phyloP scores from a whole-genome alignment of 2,797 vertebrate genomes.

The Neosilurus hyrtlii region DNA sequence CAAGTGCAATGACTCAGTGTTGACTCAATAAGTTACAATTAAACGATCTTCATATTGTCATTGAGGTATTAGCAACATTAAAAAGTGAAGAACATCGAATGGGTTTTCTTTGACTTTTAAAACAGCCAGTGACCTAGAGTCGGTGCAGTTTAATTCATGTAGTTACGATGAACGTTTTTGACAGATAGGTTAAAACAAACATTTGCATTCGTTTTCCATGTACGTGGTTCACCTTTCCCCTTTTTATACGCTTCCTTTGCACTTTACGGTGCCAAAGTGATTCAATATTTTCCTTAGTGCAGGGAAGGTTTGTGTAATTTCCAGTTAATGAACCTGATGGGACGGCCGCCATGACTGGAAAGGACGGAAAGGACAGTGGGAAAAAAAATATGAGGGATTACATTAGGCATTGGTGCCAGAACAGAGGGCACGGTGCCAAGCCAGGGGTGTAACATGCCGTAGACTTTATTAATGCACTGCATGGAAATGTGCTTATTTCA shows the following conservation, averaged over 20 bases:
- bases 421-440: neutral
- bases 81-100: neutral
- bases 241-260: neutral
- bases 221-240: neutral
- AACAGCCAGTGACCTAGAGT: neutral
- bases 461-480: neutral
- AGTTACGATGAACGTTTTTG: neutral
- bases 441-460: neutral
- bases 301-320: constrained; percentile 21
- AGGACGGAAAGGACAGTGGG: constrained; percentile 28
- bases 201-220: constrained; percentile 15
- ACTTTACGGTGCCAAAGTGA: constrained; percentile 14
- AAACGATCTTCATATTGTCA: neutral
- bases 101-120: neutral
- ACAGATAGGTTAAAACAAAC: constrained; percentile 17
- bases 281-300: constrained; percentile 13
- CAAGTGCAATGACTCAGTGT: constrained; percentile 8
- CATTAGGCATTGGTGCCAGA: constrained; percentile 10
- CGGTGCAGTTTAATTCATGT: neutral
- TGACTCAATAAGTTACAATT: constrained; percentile 9
- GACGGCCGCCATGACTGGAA: constrained; percentile 5
- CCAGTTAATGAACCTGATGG: constrained; percentile 26
- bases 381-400: constrained; percentile 12
- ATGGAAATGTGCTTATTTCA: constrained; percentile 12
- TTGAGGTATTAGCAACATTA: neutral